Conservation (phyloP, 1,140 invertebrate genomes). For the Neodiprion fabricii region DNA sequence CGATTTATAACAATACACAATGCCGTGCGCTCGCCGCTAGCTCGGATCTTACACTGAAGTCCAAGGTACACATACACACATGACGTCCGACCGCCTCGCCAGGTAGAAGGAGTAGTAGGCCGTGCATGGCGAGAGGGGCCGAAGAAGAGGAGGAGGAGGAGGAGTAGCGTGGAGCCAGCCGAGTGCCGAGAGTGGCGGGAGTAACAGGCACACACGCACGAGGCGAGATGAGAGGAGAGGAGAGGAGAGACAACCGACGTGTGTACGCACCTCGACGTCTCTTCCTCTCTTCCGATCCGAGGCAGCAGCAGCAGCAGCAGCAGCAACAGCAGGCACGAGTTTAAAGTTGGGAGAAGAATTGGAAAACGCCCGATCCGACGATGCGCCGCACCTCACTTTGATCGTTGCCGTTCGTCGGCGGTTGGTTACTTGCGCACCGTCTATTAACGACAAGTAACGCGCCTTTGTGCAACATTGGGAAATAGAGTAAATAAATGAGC, state of each 20-base stretch:
- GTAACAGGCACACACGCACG: slow-evolving; percentile 13
- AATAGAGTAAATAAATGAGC: slow-evolving; percentile 53
- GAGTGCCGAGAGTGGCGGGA: slow-evolving; percentile 1
- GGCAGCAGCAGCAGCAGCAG: background rate
- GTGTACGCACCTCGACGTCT: slow-evolving; percentile 41
- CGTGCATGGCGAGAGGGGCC: slow-evolving; percentile 26
- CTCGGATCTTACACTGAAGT: slow-evolving; percentile 63
- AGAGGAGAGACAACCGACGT: slow-evolving; percentile 25
- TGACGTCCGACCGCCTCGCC: slow-evolving; percentile 43
- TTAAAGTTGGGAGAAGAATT: too few relatives aligned
- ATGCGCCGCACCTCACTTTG: slow-evolving; percentile 39
- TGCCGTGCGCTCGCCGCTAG: slow-evolving; percentile 61
- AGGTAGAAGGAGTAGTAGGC: slow-evolving; percentile 40
- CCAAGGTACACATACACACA: slow-evolving; percentile 58
- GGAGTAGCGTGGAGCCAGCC: slow-evolving; percentile 13
- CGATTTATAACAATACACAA: slow-evolving; percentile 58
- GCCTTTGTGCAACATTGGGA: slow-evolving; percentile 43
- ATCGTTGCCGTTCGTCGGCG: background rate
- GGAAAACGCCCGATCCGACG: background rate
- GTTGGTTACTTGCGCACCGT: background rate
- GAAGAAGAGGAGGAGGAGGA: slow-evolving; percentile 14
- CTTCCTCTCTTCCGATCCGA: background rate
- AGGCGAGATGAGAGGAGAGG: slow-evolving; percentile 27
- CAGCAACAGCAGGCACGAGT: background rate
- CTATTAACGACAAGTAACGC: slow-evolving; percentile 37